A percentile compares a stretch with the other conserved stretches of the same genome.
Conservation (phyloP, 2,888 invertebrate genomes). For the Apodemia hepburni region DNA sequence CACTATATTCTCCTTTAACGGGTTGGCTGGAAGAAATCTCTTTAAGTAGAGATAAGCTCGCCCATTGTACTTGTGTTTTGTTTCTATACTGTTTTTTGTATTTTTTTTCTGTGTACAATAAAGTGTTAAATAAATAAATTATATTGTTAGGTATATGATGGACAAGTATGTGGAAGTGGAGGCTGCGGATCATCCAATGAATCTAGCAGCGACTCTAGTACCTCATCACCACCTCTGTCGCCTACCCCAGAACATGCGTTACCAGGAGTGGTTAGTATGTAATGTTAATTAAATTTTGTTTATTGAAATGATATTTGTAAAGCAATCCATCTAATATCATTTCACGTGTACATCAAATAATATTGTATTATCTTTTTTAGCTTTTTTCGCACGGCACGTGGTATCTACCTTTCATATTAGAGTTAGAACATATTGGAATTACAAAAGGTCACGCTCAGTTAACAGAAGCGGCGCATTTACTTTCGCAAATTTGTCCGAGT, state of each 20-base stretch:
- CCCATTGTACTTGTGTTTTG: no score
- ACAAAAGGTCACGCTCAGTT: conserved; percentile 88
- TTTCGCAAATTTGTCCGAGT: conserved; percentile 90
- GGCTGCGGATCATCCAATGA: conserved; percentile 82
- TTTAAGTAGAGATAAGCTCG: no score
- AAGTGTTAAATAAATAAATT: no score
- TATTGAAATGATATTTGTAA: no score
- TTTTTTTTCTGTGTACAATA: no score
- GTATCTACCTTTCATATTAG: conserved; percentile 90
- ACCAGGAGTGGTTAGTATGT: conserved; percentile 90
- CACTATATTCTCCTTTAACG: no score
- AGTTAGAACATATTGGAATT: conserved; percentile 93
- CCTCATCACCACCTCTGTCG: conserved; percentile 93
- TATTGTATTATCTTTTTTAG: conserved; percentile 51
- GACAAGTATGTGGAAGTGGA: conserved; percentile 70
- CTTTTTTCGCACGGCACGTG: conserved; percentile 90
- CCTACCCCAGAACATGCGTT: conserved; percentile 94
- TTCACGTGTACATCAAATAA: background rate
- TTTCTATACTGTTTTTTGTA: no score
- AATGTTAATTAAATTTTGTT: conserved; percentile 7
- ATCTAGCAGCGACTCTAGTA: conserved; percentile 96
- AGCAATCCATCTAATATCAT: background rate
- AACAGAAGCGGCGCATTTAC: conserved; percentile 90
- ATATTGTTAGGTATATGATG: conserved; percentile 59
- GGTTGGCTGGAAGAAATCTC: no score